Conservation (phyloP, 2,797 vertebrate species). For the Alcedo atthis region DNA sequence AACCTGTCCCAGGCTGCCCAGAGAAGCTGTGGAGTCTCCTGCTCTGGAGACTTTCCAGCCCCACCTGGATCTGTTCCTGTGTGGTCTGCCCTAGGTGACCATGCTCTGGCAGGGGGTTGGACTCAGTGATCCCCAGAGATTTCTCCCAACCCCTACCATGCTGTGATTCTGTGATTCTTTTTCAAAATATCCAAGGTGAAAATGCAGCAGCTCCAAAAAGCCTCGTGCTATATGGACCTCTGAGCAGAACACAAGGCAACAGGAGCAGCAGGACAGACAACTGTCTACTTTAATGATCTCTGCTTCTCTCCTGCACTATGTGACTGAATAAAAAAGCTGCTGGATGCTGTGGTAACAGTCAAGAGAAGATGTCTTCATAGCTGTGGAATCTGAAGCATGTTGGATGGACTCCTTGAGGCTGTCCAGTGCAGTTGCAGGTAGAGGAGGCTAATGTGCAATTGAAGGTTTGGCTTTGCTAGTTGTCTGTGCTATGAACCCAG, state of each 20-base stretch:
- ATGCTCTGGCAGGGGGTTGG: too few species aligned
- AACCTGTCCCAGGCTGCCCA: too few species aligned
- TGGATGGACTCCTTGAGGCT: background rate
- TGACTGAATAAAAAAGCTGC: background rate
- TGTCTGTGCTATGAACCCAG: background rate
- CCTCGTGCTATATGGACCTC: background rate
- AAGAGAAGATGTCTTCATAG: background rate
- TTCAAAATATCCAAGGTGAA: background rate
- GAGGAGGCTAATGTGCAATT: background rate
- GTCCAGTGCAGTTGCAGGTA: background rate
- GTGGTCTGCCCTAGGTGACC: too few species aligned
- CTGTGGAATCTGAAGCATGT: rapidly evolving
- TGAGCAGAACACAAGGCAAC: background rate
- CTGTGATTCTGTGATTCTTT: background rate
- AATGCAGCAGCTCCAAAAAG: background rate
- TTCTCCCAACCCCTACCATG: too few species aligned
- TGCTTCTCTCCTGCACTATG: background rate
- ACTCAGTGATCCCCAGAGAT: too few species aligned
- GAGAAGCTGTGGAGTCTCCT: too few species aligned
- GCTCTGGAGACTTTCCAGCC: too few species aligned
- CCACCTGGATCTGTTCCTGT: too few species aligned
- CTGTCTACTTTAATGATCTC: background rate
- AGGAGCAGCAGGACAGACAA: background rate
- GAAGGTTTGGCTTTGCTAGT: background rate
- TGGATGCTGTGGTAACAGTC: background rate